Evolutionary conservation across 2,888 invertebrate genomes (phyloP), one percentile per base, ranked within the genome.

Genomic region (Mylabris sibirica): DNA sequence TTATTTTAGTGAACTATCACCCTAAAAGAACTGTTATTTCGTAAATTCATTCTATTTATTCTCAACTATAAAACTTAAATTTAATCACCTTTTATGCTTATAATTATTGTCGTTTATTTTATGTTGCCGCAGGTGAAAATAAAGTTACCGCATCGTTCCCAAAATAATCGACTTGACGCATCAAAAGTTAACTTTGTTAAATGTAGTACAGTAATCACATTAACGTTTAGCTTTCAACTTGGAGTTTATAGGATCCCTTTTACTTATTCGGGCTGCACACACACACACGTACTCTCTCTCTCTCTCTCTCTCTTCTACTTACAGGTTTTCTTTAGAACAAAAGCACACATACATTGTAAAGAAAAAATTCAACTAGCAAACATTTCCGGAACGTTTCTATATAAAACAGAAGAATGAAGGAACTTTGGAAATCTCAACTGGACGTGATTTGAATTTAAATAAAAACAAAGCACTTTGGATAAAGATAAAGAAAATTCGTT

Each of bases 361-460:
- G 24, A 22, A 57, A 57, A 57, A 57, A 57, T 24, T 57, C 57
- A 57, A 57, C 57, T 57, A 57, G 3, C 57, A 57, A 57, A 57
- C 38, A 60, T 35, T 60, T 34, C 60, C 60, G 60, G 60, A 34
- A 34, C 34, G 60, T 49, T 49, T 49, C 49, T 24, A 24, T 57
- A 24, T 12, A 24, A 57, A 57, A 24, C 63, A 60, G 65, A 67
- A 67, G 65, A 66, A 60, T 38, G 26, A 62, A 57, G 61, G 41
- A 71, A 68, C 64, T 71, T 69, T 64, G 57, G 66, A 65, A 71
- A 71, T 69, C 71, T 67, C 64, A 66, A 38, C 49, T 62, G 61
- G 67, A 67, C 68, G 72, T 72, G 72, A 72, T 72, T 70, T 67
- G 72, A 72, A 72, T 72, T 72, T 72, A 68, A 72, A 72, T 70